A percentile compares a stretch with the other conserved stretches of the same genome.
phyloP scores from a whole-genome alignment of 2,113 vertebrate species.

The Urocynchramus pylzowi region DNA sequence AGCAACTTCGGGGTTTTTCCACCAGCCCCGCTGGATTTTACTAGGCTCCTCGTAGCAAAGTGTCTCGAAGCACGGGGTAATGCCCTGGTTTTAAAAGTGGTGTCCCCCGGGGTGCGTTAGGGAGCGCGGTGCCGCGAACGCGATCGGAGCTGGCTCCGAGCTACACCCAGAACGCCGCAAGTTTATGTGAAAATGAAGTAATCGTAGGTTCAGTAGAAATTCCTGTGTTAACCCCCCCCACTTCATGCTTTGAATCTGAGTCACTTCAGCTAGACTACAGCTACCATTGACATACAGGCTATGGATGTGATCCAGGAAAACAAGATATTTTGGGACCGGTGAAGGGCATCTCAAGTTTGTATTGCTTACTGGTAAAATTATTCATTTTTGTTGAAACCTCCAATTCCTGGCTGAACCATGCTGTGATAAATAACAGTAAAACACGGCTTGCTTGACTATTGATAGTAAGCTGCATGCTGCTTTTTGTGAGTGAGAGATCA shows the following conservation, averaged over 20 bases:
- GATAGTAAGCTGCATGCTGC: conserved; percentile 3
- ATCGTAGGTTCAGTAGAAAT: neutral
- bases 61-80: neutral
- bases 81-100: neutral
- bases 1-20: conserved; percentile 30
- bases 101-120: neutral
- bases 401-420: neutral
- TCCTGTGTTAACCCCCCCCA: neutral
- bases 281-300: neutral
- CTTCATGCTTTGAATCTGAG: neutral
- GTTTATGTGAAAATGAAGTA: conserved; percentile 4
- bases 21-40: neutral
- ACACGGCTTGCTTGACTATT: neutral
- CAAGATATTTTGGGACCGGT: conserved; percentile 26
- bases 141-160: neutral
- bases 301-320: conserved; percentile 26
- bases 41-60: neutral
- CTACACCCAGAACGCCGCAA: neutral
- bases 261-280: neutral
- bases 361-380: conserved; percentile 15
- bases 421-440: conserved; percentile 22
- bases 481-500: conserved; percentile 3
- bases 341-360: conserved; percentile 31
- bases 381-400: conserved; percentile 20
- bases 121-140: neutral